Evolutionary conservation across 2,888 invertebrate genomes (phyloP).

Genomic region (Zootermopsis nevadensis): DNA sequence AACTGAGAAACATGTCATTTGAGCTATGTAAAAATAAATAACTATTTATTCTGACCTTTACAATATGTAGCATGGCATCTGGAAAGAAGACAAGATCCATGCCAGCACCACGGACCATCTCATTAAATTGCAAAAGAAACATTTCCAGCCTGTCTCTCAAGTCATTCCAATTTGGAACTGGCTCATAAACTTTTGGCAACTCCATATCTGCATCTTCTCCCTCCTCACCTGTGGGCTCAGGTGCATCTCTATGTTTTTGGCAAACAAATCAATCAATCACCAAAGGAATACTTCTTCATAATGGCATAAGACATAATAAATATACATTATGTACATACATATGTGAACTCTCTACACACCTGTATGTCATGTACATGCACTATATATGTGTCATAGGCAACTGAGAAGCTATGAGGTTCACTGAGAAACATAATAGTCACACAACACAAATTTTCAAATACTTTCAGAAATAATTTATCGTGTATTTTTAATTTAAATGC

Average conservation of each 20-base stretch:
- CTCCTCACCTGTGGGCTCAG: slow-evolving; percentile 97
- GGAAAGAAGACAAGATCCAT: slow-evolving; percentile 98
- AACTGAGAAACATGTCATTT: too few relatives aligned
- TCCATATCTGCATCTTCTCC: slow-evolving; percentile 97
- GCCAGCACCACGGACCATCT: slow-evolving; percentile 93
- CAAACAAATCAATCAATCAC: not conserved
- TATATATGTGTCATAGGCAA: too few relatives aligned
- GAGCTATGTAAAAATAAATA: too few relatives aligned
- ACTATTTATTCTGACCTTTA: slow-evolving; percentile 67
- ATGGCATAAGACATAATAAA: not conserved
- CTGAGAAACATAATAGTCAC: too few relatives aligned
- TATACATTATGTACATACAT: not conserved
- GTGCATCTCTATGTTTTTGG: slow-evolving; percentile 79
- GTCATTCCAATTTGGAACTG: slow-evolving; percentile 83
- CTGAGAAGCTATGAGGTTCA: too few relatives aligned
- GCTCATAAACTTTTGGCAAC: slow-evolving; percentile 95
- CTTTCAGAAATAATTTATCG: too few relatives aligned
- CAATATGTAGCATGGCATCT: slow-evolving; percentile 95
- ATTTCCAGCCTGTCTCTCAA: slow-evolving; percentile 88
- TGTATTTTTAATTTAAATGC: too few relatives aligned
- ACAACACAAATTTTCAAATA: too few relatives aligned
- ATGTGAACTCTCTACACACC: not conserved
- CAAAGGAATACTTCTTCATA: not conserved
- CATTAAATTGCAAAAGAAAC: slow-evolving; percentile 93
- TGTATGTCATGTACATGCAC: too few relatives aligned